Evolutionary conservation across 2,888 invertebrate genomes (phyloP), one percentile per base, ranked within the genome.

Genomic region (Gymnoscelis rufifasciata): DNA sequence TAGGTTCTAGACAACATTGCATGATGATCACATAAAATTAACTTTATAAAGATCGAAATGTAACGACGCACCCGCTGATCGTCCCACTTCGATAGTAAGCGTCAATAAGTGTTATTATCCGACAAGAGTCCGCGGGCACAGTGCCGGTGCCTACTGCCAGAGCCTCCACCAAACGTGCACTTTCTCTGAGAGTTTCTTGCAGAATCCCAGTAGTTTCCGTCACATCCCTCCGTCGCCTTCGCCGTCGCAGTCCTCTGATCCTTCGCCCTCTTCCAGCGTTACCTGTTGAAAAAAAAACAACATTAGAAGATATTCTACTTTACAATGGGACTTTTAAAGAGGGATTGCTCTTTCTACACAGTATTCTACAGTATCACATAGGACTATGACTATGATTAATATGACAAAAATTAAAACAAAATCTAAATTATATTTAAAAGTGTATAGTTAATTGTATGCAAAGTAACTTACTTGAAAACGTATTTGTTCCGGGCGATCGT

Each of bases 141-240:
- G 36, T n/a, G 51, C 57, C 57, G 37, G 15, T n/a, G 35, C 12
- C 74, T 56, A 86, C 78, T 94, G 93, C 91, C 94, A 93, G 88
- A 94, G 92, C 87, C 93, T 93, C 94, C 95, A 94, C 94, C 94
- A 94, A 88, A 93, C 93, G 90, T 94, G 94, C 90, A 94, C 93
- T 89, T 94, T 95, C 89, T 95, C 95, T 89, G 94, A 92, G 90
- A 95, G 91, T 92, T 95, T 95, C 90, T 93, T 94, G 90, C 93
- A 95, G 89, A 95, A 93, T 90, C 94, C 94, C 86, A 94, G 91
- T 90, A 95, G 92, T 93, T 94, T 95, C 94, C 95, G 95, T 95
- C 95, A 95, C 94, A 95, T 95, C 83, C 95, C 95, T 90, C 88
- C 86, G 59, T 87, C 90, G 40, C 83, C 89, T 52, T 88, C 88